These are phyloP conservation scores for Triplophysa bombifrons DNA, from an alignment of 2,797 vertebrate species.

Conservation along the genomic window DNA sequence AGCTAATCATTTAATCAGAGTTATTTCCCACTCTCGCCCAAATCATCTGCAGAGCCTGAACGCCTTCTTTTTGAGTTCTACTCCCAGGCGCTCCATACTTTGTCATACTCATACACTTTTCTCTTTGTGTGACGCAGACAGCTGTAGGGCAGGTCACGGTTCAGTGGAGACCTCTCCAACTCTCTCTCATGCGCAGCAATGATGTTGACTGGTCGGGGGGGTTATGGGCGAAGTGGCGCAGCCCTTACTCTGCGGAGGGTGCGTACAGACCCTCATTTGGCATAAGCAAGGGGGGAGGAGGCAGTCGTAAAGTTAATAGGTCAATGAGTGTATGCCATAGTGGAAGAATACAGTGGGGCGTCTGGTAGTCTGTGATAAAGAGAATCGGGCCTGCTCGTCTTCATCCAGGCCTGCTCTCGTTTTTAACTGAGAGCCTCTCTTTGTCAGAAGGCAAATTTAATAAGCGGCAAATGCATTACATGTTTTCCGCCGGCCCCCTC, in stretches of 20 bases:
- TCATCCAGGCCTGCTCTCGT: slow-evolving; percentile 59
- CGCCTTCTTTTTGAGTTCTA: background rate
- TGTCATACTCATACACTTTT: slow-evolving; percentile 19
- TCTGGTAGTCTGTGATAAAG: slow-evolving; percentile 82
- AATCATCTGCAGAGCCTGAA: slow-evolving; percentile 2
- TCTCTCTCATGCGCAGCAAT: slow-evolving; percentile 50
- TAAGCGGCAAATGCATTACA: slow-evolving; percentile 82
- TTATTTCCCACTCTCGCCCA: slow-evolving; percentile 19
- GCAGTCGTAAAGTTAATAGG: slow-evolving; percentile 76
- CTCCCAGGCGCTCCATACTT: slow-evolving; percentile 13
- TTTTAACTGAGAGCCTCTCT: slow-evolving; percentile 77
- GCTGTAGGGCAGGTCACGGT: slow-evolving; percentile 73
- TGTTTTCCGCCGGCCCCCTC: slow-evolving; percentile 70
- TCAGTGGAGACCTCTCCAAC: slow-evolving; percentile 70
- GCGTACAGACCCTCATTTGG: background rate
- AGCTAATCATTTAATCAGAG: slow-evolving; percentile 13
- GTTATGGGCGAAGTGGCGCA: slow-evolving; percentile 6
- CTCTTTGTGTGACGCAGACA: slow-evolving; percentile 68
- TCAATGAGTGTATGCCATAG: slow-evolving; percentile 79
- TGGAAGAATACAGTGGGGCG: slow-evolving; percentile 66
- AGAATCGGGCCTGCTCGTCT: slow-evolving; percentile 61
- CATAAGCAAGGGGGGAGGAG: slow-evolving; percentile 6
- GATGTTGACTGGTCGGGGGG: slow-evolving; percentile 47
- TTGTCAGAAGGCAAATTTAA: slow-evolving; percentile 82
- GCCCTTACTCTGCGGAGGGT: slow-evolving; percentile 21